Evolutionary conservation across 2,113 vertebrate species (phyloP), one percentile per base, ranked within the genome.

Genomic region (Anolis carolinensis): DNA sequence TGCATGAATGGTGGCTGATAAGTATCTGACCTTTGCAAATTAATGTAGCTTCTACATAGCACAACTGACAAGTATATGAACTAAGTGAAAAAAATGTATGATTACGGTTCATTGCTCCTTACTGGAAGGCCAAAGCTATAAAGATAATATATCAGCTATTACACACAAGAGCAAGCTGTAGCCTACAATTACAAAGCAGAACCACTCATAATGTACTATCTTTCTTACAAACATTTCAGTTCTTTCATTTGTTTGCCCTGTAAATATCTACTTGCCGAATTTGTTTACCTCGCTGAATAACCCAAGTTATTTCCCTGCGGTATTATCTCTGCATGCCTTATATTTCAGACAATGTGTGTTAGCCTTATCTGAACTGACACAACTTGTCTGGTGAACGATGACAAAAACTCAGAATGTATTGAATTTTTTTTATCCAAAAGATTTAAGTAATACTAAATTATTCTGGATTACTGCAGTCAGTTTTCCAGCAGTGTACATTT

Each of bases 281-380:
- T 68, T 16, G 36, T 67, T 73, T 76, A 4, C 3, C 0, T 70
- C 34, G 88, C 87, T 85, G 55, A 81, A 84, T 83, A 36, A 21
- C 68, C 36, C 36, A 55, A 81, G 44, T 67, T 88, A 71, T 87
- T 21, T 63, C 84, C 83, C 2, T 84, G 25, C 65, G 18, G 16
- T 86, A 25, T 73, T 32, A 82, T 80, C 62, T 86, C 27, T 32
- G 36, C 84, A 85, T 81, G 13, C 1, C 34, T 88, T 0, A 23
- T 30, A 86, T 5, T 88, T 87, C 65, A 77, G 68, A 82, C 34
- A 16, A 70, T 83, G 44, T 5, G 11, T 86, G 84, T 86, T 59
- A 79, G 7, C n/a, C 44, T 72, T 25, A 62, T n/a, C 32, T 30
- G 39, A 23, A 16, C 81, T 30, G 32, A 27, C 7, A 36, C 34